A percentile compares a stretch with the other conserved stretches of the same genome.
Evolutionary conservation across 2,888 invertebrate species (phyloP).

Genomic region (Drosophila suboccidentalis): DNA sequence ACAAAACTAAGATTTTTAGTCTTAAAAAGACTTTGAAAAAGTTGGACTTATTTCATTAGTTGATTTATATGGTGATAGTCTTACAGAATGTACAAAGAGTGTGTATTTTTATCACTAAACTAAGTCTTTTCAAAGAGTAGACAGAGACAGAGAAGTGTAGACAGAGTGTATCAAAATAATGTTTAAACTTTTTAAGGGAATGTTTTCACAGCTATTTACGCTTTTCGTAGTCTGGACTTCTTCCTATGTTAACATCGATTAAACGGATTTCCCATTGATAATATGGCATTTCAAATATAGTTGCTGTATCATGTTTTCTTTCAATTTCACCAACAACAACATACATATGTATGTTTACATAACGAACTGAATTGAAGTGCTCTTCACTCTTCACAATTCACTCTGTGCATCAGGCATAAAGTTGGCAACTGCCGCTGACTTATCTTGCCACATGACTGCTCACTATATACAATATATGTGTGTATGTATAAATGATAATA

Average conservation of each 20-base stretch:
- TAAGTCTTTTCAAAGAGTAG: too few relatives aligned
- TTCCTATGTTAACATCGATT: not conserved
- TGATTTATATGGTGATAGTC: too few relatives aligned
- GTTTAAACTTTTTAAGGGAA: too few relatives aligned
- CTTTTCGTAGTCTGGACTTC: not conserved
- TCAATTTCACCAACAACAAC: conserved; percentile 12
- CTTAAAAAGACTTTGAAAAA: too few relatives aligned
- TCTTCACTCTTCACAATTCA: not conserved
- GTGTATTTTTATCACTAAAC: too few relatives aligned
- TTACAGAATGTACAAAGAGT: too few relatives aligned
- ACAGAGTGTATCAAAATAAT: too few relatives aligned
- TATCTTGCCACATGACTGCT: conserved; percentile 60
- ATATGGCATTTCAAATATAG: not conserved
- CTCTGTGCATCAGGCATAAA: not conserved
- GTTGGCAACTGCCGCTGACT: conserved; percentile 14
- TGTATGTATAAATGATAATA: conserved; percentile 22
- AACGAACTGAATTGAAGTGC: conserved; percentile 31
- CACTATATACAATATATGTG: conserved; percentile 21
- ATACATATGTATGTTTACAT: conserved; percentile 14
- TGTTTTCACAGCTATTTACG: not conserved
- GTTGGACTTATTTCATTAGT: too few relatives aligned
- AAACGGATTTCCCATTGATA: not conserved
- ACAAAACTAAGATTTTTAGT: too few relatives aligned
- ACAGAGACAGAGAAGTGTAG: too few relatives aligned
- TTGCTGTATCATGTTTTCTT: not conserved